Base-by-base conservation (phyloP, 2,888 invertebrate genomes). In the Cheilosia scutellata region DNA sequence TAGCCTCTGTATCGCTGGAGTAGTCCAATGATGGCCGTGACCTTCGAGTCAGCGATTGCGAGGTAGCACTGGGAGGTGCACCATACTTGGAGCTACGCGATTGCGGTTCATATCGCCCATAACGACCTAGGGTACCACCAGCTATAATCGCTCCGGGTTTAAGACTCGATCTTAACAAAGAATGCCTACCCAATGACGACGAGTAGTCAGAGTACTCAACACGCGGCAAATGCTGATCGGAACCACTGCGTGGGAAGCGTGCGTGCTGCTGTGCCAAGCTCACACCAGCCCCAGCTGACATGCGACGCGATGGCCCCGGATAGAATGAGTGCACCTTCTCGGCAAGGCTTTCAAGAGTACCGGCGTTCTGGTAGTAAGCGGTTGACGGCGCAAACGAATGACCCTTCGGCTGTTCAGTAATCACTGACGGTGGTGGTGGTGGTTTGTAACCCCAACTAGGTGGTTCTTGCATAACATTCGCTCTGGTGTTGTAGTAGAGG, bases 1-100 rank as follows among this genome's bases (percentile, higher is more conserved):
- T 96, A n/a, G 97, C 97, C 93, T 99, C 98, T 0, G 98, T 98
- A 91, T 98, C 98, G 63, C 98, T 98, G 29, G 98, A 98, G 92
- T 98, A 98, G 93, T 98, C 97, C 91, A 98, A 93, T 88, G 96
- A 96, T 44, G 93, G 92, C 89, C 97, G 94, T 89, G 96, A 96
- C 87, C 97, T 94, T 89, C 97, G 94, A 1, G 95, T 94, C 83
- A 96, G 93, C 5, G 96, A 95, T 60, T 92, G 91, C 2, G 91
- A 91, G 2, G 89, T 89, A 4, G 89, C 90, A 2, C 89, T 88
- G 55, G 92, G 92, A 47, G 93, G 93, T 4, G 93, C 92, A 51
- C 93, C 93, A 88, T 94, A 94, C 88, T 94, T 94, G 20, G 92
- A 89, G 33, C 91, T 90, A 4, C 89, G 88, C 44, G 91, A 90